phyloP scores from a whole-genome alignment of 2,888 invertebrate genomes.

The Cerceris rybyensis region DNA sequence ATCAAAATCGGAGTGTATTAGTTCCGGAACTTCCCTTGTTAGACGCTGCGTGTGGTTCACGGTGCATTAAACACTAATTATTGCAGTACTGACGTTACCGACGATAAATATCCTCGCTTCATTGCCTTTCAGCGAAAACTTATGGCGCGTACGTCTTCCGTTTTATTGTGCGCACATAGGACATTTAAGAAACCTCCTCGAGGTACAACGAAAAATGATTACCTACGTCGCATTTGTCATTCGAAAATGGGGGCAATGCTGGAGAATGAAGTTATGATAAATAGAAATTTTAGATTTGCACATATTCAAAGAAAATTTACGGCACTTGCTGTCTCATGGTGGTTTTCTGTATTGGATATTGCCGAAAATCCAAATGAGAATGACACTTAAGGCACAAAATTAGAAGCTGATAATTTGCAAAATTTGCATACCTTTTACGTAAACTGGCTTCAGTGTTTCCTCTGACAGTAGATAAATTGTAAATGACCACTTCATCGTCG shows the following conservation, averaged over 20 bases:
- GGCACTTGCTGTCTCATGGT: too few relatives aligned
- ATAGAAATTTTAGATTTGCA: neutral
- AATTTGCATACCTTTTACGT: too few relatives aligned
- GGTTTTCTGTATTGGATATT: too few relatives aligned
- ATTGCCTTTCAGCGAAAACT: conserved; percentile 21
- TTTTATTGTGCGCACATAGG: neutral
- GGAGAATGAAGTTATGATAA: neutral
- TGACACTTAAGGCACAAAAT: too few relatives aligned
- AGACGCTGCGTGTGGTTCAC: conserved; percentile 22
- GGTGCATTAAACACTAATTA: conserved; percentile 51
- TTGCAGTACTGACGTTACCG: conserved; percentile 14
- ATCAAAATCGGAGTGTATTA: too few relatives aligned
- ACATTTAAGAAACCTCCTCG: neutral
- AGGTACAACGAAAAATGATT: neutral
- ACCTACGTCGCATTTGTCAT: too few relatives aligned
- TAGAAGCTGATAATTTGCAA: too few relatives aligned
- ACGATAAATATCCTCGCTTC: conserved; percentile 23
- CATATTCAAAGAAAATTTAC: neutral
- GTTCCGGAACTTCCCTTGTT: too few relatives aligned
- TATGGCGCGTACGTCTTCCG: neutral
- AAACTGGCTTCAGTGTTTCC: too few relatives aligned
- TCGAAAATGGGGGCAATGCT: too few relatives aligned
- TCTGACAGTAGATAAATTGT: conserved; percentile 4
- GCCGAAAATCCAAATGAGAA: too few relatives aligned
- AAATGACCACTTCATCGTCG: neutral